Base-by-base conservation (phyloP, 2,113 vertebrate species). In the Ammodytes marinus region DNA sequence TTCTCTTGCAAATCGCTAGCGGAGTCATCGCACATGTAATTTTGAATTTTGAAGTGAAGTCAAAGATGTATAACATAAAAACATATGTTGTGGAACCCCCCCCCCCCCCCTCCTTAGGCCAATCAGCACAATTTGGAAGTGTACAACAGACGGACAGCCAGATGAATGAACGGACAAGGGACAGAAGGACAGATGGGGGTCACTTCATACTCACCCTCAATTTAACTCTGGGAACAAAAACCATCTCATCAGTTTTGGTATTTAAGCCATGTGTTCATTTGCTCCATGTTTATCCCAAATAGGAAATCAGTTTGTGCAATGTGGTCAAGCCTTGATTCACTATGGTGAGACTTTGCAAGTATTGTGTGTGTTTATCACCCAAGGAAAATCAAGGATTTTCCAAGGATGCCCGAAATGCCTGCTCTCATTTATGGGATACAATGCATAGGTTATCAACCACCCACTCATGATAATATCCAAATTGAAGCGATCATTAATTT, bases 91-190 rank as follows among this genome's bases (percentile, higher is more conserved):
- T 17, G 55, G 46, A 52, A 17, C 8, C 37, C 42, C 77, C n/a
- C n/a, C n/a, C n/a, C n/a, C n/a, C n/a, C n/a, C n/a, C n/a, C n/a
- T n/a, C 87, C 82, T 52, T 2, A 57, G 84, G 87, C 80, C 78
- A 80, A 77, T 87, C 68, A 66, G 82, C n/a, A 8, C 58, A 11
- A 59, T 78, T 82, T 57, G 15, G 55, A 72, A 81, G 84, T 3
- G 46, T 63, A 47, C 6, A 60, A 75, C 87, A 90, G 86, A 91
- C 74, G 80, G 86, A 69, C 72, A 37, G 61, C 43, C 84, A 82
- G 75, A 84, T 64, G 83, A 89, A 71, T 4, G 67, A 12, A 71
- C 1, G 50, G 77, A 73, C 70, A 15, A 17, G 45, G 0, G 10
- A 75, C 59, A 68, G 82, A 11, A 3, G 50, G 42, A 66, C 82